Evolutionary conservation across 2,113 vertebrate species (phyloP).

Genomic region (Sisor rabdophorus): DNA sequence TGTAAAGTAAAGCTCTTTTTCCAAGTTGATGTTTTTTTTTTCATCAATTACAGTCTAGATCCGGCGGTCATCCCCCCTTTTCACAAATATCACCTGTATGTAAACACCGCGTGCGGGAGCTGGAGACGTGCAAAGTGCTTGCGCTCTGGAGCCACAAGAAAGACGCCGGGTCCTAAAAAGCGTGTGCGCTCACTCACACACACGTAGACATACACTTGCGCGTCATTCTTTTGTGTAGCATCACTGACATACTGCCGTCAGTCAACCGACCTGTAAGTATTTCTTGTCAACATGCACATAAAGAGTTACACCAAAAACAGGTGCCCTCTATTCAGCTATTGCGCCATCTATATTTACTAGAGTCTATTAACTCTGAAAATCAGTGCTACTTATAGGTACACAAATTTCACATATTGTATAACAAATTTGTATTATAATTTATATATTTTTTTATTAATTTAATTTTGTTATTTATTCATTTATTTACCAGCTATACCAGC

Average conservation of each 20-base stretch:
- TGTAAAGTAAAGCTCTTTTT: not conserved
- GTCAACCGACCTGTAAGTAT: no score
- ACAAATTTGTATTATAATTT: no score
- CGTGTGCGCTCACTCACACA: not conserved
- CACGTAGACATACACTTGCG: not conserved
- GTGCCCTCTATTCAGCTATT: no score
- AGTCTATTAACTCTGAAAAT: no score
- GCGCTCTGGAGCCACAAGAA: not conserved
- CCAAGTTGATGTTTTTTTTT: not conserved
- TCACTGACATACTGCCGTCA: not conserved
- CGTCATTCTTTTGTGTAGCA: not conserved
- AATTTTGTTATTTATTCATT: no score
- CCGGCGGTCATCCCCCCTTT: not conserved
- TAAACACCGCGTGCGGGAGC: not conserved
- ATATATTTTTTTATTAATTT: no score
- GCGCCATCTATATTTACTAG: no score
- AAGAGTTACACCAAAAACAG: no score
- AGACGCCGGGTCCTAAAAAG: not conserved
- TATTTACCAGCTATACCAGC: no score
- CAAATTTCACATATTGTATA: no score
- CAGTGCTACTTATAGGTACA: no score
- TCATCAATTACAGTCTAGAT: not conserved
- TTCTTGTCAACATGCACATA: no score
- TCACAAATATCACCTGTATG: slow-evolving; percentile 12
- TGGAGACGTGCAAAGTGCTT: not conserved